A percentile compares a stretch with the other conserved stretches of the same genome.
phyloP scores from a whole-genome alignment of 1,140 invertebrate species.

The Trichonephila clavipes region DNA sequence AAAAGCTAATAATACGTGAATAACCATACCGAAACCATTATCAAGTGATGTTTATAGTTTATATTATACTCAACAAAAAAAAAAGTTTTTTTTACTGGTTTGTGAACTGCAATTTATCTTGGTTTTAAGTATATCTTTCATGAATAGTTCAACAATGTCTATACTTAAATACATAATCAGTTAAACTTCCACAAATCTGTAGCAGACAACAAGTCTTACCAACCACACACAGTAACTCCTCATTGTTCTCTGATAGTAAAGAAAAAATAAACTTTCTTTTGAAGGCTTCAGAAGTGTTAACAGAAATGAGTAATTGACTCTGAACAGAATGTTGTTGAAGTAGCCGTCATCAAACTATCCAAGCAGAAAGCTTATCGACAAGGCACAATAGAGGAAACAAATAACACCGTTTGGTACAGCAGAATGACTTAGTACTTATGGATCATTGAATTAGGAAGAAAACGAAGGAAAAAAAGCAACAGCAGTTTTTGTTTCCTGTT shows the following conservation, averaged over 20 bases:
- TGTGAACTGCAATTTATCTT: no score
- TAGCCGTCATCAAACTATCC: neutral
- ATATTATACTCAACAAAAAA: no score
- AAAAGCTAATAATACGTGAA: no score
- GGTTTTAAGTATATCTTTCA: no score
- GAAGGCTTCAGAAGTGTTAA: neutral
- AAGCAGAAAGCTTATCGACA: slow-evolving; percentile 39
- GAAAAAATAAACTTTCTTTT: neutral
- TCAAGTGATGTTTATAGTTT: no score
- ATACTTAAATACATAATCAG: no score
- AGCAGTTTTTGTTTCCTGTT: neutral
- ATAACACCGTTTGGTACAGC: neutral
- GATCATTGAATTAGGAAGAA: slow-evolving; percentile 23
- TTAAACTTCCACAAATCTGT: no score
- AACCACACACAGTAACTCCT: no score
- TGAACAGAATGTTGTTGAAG: neutral
- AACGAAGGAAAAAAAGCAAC: neutral
- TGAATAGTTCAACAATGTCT: no score
- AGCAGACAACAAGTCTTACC: no score
- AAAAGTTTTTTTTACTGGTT: no score
- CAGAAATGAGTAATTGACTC: neutral
- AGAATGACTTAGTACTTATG: neutral
- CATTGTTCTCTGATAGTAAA: neutral
- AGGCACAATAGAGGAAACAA: neutral
- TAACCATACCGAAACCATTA: no score